phyloP scores from a whole-genome alignment of 2,797 vertebrate genomes.

The Cuniculus paca region DNA sequence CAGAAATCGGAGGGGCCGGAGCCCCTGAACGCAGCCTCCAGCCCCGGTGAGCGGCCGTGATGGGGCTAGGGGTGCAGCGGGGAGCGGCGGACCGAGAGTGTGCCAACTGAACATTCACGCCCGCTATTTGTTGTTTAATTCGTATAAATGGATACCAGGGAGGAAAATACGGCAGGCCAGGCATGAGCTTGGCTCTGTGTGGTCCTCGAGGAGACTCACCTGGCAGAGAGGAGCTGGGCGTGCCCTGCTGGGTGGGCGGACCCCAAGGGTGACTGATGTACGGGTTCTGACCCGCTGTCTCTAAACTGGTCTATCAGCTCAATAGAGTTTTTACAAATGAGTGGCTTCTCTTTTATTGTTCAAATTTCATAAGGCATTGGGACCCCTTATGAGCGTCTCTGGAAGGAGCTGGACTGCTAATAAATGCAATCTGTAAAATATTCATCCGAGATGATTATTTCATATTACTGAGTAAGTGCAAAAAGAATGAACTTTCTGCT shows the following conservation, averaged over 20 bases:
- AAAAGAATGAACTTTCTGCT: slow-evolving; percentile 85
- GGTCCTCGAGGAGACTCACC: fast-evolving
- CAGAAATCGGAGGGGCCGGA: background rate
- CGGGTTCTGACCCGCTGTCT: background rate
- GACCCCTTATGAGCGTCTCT: slow-evolving; percentile 60
- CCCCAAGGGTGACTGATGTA: background rate
- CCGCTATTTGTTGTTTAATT: background rate
- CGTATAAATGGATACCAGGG: background rate
- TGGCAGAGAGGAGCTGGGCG: background rate
- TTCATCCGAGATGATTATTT: slow-evolving; percentile 83
- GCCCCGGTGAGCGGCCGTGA: background rate
- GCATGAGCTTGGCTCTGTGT: background rate
- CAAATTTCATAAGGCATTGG: background rate
- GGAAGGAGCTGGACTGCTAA: slow-evolving; percentile 74
- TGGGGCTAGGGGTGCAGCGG: fast-evolving
- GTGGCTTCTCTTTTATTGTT: slow-evolving; percentile 17
- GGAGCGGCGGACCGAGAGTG: background rate
- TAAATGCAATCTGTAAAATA: slow-evolving; percentile 84
- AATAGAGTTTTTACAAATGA: slow-evolving; percentile 3
- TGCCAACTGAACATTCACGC: too few species aligned
- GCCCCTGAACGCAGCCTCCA: fast-evolving
- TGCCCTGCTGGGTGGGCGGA: background rate
- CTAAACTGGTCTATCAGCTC: background rate
- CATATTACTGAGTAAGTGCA: slow-evolving; percentile 73
- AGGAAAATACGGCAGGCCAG: background rate